These are phyloP conservation scores for Melanostigma gelatinosum DNA, from an alignment of 2,113 vertebrate species.

Conservation along the genomic window DNA sequence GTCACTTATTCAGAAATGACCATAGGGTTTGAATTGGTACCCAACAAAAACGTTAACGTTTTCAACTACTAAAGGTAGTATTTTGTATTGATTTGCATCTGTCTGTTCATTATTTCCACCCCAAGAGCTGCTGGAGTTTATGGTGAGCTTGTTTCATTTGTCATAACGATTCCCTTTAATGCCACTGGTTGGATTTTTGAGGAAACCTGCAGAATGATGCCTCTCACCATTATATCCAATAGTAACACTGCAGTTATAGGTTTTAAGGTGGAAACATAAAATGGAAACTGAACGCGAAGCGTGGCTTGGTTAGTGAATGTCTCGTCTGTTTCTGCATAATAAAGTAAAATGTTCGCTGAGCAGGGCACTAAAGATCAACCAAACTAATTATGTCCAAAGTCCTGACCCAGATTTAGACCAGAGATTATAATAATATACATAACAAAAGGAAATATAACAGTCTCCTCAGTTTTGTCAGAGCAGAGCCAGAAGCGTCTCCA, in stretches of 20 bases:
- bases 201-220: not conserved
- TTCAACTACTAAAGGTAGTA: not conserved
- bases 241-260: not conserved
- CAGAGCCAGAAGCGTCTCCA: constrained; percentile 28
- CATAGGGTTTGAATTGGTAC: not conserved
- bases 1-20: not conserved
- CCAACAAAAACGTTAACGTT: not conserved
- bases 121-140: not conserved
- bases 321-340: not conserved
- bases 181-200: not conserved
- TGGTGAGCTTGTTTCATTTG: not conserved
- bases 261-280: not conserved
- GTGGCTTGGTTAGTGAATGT: not conserved
- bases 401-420: constrained; percentile 23
- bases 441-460: constrained; percentile 30
- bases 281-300: not conserved
- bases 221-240: not conserved
- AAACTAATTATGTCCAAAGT: constrained; percentile 35
- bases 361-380: not conserved
- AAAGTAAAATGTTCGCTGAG: not conserved
- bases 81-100: not conserved
- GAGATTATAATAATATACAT: constrained; percentile 15
- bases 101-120: not conserved
- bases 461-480: constrained; percentile 54
- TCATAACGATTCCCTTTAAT: not conserved